Evolutionary conservation across 1,140 invertebrate species (phyloP).

Genomic region (Megalonaias nervosa): DNA sequence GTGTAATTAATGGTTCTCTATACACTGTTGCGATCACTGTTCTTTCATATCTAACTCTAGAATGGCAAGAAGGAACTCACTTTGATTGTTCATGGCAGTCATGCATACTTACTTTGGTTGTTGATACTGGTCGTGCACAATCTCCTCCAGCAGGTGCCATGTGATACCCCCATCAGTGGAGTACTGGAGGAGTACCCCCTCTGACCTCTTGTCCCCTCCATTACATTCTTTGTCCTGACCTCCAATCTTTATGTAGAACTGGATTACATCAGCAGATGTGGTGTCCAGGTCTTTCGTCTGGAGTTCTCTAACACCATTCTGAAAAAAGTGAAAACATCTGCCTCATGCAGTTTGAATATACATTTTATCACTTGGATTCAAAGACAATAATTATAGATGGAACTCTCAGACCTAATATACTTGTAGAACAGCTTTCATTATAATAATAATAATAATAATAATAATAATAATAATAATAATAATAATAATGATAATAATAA

Average conservation of each 20-base stretch:
- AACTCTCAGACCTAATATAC: too few species aligned
- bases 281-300: conserved; percentile 63
- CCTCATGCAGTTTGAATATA: not conserved
- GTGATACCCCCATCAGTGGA: conserved; percentile 68
- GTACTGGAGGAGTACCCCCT: conserved; percentile 67
- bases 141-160: conserved; percentile 68
- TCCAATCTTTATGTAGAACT: conserved; percentile 66
- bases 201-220: conserved; percentile 52
- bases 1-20: too few species aligned
- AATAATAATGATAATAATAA: too few species aligned
- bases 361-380: not conserved
- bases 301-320: conserved; percentile 62
- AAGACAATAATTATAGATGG: too few species aligned
- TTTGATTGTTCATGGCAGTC: conserved; percentile 40
- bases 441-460: too few species aligned
- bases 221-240: conserved; percentile 54
- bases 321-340: conserved; percentile 6
- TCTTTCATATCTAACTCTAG: too few species aligned
- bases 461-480: too few species aligned
- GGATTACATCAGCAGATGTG: conserved; percentile 55
- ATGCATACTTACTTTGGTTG: conserved; percentile 44
- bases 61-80: conserved; percentile 19
- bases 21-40: too few species aligned
- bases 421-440: too few species aligned
- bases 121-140: conserved; percentile 48